Base-by-base conservation (phyloP, 2,888 invertebrate genomes). In the Pomacea canaliculata region DNA sequence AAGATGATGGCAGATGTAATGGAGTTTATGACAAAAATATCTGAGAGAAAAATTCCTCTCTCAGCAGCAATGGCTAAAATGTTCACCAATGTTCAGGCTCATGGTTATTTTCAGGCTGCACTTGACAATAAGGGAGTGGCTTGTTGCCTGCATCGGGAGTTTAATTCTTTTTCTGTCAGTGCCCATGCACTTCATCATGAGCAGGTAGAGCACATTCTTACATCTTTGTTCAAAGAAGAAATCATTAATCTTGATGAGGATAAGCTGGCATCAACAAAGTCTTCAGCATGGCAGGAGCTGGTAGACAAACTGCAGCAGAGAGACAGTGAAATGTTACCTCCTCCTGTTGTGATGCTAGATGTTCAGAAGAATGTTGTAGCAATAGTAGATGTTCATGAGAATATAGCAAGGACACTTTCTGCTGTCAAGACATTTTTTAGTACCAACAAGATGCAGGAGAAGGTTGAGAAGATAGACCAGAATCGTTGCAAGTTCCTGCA, bases 71-170 rank as follows among this genome's bases (percentile, higher is more conserved):
- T 62, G 27, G 49, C n/a, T 27, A 7, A 60, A 46, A 74, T 74
- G 74, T 69, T 23, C 51, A 62, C 19, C 7, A 60, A 60, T 23
- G 18, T 23, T 13, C 68, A 68, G 13, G 19, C 74, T 1, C 7
- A 37, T 49, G 74, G 68, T 10, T 62, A 46, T 37, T 10, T 74
- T 19, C 68, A 74, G 18, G 27, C 19, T 56, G 19, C 56, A 60
- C 67, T 62, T 19, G 69, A 62, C n/a, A 51, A 23, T 23, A 13
- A 18, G 18, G 74, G 18, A 23, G 12, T 69, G 49, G 23, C 60
- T 48, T 74, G 74, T 49, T 27, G 69, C 49, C 69, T 68, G 74
- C 68, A 74, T 27, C 5, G 69, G n/a, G 51, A 56, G 16, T 56
- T 56, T 56, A 56, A 56, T 56, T 56, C 51, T 4, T 16, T 56